Percentiles rank a stretch among this genome's conserved stretches.
Evolutionary conservation across 2,888 invertebrate species (phyloP).

Genomic region (Strigamia transsilvanica): DNA sequence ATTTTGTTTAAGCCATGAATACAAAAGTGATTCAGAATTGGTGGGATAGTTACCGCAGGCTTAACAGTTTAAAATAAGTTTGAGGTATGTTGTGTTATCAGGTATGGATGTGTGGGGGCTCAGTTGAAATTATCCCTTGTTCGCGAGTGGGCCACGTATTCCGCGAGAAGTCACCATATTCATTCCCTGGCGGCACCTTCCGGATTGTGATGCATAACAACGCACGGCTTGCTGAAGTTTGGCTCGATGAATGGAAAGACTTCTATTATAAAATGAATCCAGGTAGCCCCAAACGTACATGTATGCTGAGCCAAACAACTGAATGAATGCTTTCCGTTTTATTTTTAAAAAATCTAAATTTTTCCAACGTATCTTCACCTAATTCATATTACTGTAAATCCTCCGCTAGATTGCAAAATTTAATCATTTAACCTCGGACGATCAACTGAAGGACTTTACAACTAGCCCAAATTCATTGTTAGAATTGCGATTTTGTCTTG

Average conservation of each 20-base stretch:
- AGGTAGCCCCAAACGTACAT: slow-evolving; percentile 70
- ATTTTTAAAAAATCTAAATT: too few relatives aligned
- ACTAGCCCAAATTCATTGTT: too few relatives aligned
- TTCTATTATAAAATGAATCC: slow-evolving; percentile 99
- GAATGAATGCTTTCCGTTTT: slow-evolving; percentile 25
- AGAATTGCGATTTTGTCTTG: too few relatives aligned
- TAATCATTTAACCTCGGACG: too few relatives aligned
- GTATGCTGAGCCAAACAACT: neutral
- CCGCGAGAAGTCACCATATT: slow-evolving; percentile 97
- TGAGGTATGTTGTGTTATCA: slow-evolving; percentile 63
- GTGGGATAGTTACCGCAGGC: neutral
- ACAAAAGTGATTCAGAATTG: neutral
- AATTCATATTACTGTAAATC: too few relatives aligned
- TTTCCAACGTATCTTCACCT: neutral
- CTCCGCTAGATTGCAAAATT: too few relatives aligned
- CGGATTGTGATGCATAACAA: slow-evolving; percentile 98
- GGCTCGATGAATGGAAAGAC: slow-evolving; percentile 99
- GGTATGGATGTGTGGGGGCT: slow-evolving; percentile 98
- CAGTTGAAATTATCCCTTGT: slow-evolving; percentile 93
- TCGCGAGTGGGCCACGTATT: slow-evolving; percentile 93
- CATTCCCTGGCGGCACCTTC: slow-evolving; percentile 98
- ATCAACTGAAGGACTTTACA: too few relatives aligned
- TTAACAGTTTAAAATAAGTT: neutral
- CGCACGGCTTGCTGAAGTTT: slow-evolving; percentile 97
- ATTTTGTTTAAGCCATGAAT: too few relatives aligned